A percentile compares a stretch with the other conserved stretches of the same genome.
Conservation (phyloP, 2,113 vertebrate genomes). For the Oreochromis aureus region DNA sequence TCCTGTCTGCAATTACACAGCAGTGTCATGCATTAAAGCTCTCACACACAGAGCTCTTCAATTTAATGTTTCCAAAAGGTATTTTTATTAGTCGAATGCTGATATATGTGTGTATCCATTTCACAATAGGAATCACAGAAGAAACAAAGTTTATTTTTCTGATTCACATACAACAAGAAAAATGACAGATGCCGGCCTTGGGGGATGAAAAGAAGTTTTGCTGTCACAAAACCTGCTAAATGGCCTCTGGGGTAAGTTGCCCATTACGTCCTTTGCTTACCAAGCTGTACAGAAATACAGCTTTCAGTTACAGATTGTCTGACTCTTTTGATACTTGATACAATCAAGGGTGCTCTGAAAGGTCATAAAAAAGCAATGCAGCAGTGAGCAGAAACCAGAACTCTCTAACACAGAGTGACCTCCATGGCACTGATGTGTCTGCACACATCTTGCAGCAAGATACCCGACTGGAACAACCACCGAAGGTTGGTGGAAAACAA, state of each 20-base stretch:
- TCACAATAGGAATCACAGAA: background rate
- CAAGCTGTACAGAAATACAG: background rate
- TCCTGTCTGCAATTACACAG: background rate
- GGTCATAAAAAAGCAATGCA: conserved; percentile 17
- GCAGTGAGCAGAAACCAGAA: conserved; percentile 17
- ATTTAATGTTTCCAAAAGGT: background rate
- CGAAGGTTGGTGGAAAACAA: background rate
- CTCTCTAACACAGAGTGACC: conserved; percentile 29
- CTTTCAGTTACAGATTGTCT: conserved; percentile 29
- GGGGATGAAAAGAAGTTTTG: background rate
- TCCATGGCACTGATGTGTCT: conserved; percentile 14
- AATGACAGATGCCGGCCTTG: background rate
- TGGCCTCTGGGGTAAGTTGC: background rate
- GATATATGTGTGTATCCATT: background rate
- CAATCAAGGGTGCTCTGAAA: conserved; percentile 8
- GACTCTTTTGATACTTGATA: conserved; percentile 46
- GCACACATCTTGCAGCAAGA: background rate
- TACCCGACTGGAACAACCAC: background rate
- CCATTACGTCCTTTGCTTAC: background rate
- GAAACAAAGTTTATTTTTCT: background rate
- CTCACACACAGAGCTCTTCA: background rate
- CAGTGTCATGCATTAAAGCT: background rate
- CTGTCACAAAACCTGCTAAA: background rate
- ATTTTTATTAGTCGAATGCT: background rate
- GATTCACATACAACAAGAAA: background rate